Percentiles rank a stretch among this genome's conserved stretches.
phyloP scores from a whole-genome alignment of 2,797 vertebrate species.

The Anas georgica region DNA sequence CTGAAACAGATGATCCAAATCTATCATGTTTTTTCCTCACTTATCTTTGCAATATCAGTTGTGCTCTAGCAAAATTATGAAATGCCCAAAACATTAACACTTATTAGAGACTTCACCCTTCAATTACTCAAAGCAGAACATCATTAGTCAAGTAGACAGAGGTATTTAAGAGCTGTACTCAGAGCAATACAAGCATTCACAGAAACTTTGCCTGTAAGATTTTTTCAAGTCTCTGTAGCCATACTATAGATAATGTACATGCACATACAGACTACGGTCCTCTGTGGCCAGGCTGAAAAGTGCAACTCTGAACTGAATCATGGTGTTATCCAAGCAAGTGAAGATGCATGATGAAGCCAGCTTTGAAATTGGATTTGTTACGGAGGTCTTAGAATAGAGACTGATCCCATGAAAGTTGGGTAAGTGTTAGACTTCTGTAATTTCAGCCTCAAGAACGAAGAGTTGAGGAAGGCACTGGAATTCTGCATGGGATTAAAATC shows the following conservation, averaged over 20 bases:
- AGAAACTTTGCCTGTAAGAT: neutral
- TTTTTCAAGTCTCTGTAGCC: neutral
- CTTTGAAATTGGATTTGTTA: neutral
- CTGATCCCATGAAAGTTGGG: neutral
- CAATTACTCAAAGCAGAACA: neutral
- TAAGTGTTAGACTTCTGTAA: neutral
- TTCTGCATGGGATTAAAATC: neutral
- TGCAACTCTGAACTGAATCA: neutral
- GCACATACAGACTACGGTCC: neutral
- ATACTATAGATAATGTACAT: neutral
- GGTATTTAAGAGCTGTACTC: neutral
- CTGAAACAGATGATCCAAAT: neutral
- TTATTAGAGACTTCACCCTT: neutral
- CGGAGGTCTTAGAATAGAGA: neutral
- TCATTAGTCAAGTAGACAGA: neutral
- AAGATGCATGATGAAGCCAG: neutral
- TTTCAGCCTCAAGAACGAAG: neutral
- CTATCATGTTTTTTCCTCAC: neutral
- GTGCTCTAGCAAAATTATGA: neutral
- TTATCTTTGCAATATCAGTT: neutral
- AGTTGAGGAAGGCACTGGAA: neutral
- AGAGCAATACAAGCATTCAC: neutral
- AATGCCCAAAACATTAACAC: neutral
- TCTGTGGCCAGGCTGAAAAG: neutral
- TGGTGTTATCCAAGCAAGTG: neutral